Evolutionary conservation across 2,888 invertebrate genomes (phyloP), one percentile per base, ranked within the genome.

Genomic region (Chaetoderma sp.): DNA sequence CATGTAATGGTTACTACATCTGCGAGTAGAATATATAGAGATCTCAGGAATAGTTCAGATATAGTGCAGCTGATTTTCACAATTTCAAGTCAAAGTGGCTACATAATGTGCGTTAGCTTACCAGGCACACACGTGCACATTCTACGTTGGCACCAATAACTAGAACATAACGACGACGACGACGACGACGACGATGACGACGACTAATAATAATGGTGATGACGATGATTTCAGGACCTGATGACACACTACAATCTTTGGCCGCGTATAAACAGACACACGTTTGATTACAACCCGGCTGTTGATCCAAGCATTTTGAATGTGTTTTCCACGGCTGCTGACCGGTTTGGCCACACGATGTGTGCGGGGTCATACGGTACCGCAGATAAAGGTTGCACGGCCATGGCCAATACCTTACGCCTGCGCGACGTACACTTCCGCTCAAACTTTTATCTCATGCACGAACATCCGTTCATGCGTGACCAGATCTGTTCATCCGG

Each of bases 291-390:
- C 23, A 39, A 67, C 44, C 16, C n/a, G n/a, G 16, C 30, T 39
- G 44, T 78, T 6, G 75, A 83, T 64, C 72, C 80, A 2, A 66
- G 65, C 8, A 71, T 80, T 16, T 65, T 73, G 6, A 79, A 78
- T 50, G 76, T 68, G 23, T 83, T 83, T 64, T 74, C 80, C 8
- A 65, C 76, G 4, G 80, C 81, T 27, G 81, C 79, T 6, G 76
- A 76, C 61, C 60, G 83, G 63, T 74, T 76, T 42, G 81, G 81
- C 6, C 82, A 82, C 56, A 75, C 74, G 6, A 63, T 79, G 8
- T 64, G 79, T 8, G 71, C 70, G 45, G 61, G 64, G 3, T 32
- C 32, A 2, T 52, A 30, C 32, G 1, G 16, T 3, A 30, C 28
- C 32, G 32, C 8, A 2, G 28, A 28, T n/a, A 52, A 52, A 32